Base-by-base conservation (phyloP, 2,113 vertebrate species). In the Zapus hudsonius region DNA sequence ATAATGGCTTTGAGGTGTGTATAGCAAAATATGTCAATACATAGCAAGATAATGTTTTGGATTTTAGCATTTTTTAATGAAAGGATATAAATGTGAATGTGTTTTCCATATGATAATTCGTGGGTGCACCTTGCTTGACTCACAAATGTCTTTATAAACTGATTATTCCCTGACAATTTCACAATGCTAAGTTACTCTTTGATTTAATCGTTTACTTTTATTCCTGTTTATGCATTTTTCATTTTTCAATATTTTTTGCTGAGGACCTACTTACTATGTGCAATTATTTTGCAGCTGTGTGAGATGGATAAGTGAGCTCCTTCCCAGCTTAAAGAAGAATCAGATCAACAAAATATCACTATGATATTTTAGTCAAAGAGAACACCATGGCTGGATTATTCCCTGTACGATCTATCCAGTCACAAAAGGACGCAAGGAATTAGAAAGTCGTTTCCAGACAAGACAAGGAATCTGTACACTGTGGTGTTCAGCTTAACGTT, bases 1-100 rank as follows among this genome's bases (percentile, higher is more conserved):
- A 36, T 72, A 90, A 90, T 4, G 69, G 16, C 38, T 87, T 96
- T 91, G 64, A 94, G 89, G 40, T 84, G 19, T 42, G 70, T 36
- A 47, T 36, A 23, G 57, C 12, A 40, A 76, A 36, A 84, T 17
- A 38, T 85, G 61, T 95, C 59, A 44, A 72, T 72, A 70, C 25
- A 4, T 25, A 69, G 40, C 40, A 84, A 74, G 91, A 74, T 44
- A 88, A 64, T n/a, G 55, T 42, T 80, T 84, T 75, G 57, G 29
- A 63, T 27, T 87, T 91, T 61, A 31, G 6, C 61, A 79, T 74
- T 3, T n/a, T 69, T 94, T 83, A 52, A 44, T 69, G 3, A 2
- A 90, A 27, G 1, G 19, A 72, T 2, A 3, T 57, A 57, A 74
- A 84, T 66, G 22, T 19, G 10, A 76, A 7, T 29, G 2, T 70